Percentiles rank a stretch among this genome's conserved stretches.
Evolutionary conservation across 2,113 vertebrate genomes (phyloP).

Genomic region (Apaloderma vittatum): DNA sequence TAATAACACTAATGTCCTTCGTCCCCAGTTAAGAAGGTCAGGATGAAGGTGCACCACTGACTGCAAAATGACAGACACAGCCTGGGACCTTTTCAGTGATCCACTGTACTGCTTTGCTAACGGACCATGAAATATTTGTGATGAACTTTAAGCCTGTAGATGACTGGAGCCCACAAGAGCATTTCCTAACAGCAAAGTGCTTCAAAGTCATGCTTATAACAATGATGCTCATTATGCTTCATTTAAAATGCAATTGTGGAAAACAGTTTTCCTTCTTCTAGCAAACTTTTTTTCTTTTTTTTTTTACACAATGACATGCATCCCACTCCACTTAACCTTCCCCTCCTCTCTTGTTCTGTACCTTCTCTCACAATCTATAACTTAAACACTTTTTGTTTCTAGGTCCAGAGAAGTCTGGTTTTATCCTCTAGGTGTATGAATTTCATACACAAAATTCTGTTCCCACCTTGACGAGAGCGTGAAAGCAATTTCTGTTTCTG

Average conservation of each 20-base stretch:
- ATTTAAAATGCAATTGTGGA: conserved; percentile 2
- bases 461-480: conserved; percentile 27
- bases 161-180: not conserved
- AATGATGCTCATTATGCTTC: conserved; percentile 23
- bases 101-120: not conserved
- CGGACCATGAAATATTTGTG: conserved; percentile 41
- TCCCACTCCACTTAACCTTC: not conserved
- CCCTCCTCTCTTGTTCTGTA: not conserved
- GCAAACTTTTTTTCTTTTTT: not conserved
- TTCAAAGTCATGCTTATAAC: conserved; percentile 3
- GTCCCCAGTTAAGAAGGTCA: conserved; percentile 12
- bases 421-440: not conserved
- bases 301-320: not conserved
- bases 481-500: conserved; percentile 56
- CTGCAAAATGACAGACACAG: not conserved
- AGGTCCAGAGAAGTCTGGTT: not conserved
- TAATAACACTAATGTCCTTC: conserved; percentile 5
- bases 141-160: conserved; percentile 15
- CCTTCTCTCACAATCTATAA: not conserved
- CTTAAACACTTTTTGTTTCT: not conserved
- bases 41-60: not conserved
- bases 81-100: not conserved
- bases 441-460: not conserved
- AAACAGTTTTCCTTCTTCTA: not conserved
- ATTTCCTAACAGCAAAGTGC: conserved; percentile 9